phyloP scores from a whole-genome alignment of 92 coral and sea anemone species.

The Palythoa grandis region DNA sequence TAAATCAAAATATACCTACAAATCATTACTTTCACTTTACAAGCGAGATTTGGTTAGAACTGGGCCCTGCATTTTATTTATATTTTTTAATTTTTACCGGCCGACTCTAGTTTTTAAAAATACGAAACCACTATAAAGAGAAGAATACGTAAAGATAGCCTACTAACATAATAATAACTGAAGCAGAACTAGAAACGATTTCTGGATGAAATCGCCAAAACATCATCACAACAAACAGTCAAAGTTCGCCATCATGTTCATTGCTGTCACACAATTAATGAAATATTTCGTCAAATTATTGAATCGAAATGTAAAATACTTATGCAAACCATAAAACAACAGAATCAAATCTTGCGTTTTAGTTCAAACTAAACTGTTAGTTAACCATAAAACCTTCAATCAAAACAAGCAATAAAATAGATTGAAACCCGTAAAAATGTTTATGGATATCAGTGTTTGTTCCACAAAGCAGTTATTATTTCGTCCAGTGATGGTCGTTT shows the following conservation, averaged over 20 bases:
- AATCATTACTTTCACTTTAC: too few relatives aligned
- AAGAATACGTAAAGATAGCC: not conserved
- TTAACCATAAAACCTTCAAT: not conserved
- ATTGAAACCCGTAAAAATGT: not conserved
- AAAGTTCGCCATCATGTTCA: not conserved
- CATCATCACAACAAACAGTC: not conserved
- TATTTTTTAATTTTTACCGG: not conserved
- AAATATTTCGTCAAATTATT: not conserved
- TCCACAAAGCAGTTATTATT: not conserved
- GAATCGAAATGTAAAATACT: not conserved
- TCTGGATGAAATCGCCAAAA: not conserved
- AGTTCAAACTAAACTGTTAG: not conserved
- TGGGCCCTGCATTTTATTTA: too few relatives aligned
- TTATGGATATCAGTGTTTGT: not conserved
- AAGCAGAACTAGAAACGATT: not conserved
- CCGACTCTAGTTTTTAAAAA: not conserved
- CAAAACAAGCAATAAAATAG: not conserved
- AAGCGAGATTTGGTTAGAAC: too few relatives aligned
- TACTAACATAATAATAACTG: not conserved
- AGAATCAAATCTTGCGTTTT: not conserved
- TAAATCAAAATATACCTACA: too few relatives aligned
- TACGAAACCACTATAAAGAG: not conserved
- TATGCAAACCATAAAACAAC: not conserved
- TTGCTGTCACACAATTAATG: not conserved
- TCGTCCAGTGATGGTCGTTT: constrained; percentile 10